Percentiles rank a stretch among this genome's conserved stretches.
Conservation (phyloP, 2,797 vertebrate genomes). For the Acipenser oxyrinchus region DNA sequence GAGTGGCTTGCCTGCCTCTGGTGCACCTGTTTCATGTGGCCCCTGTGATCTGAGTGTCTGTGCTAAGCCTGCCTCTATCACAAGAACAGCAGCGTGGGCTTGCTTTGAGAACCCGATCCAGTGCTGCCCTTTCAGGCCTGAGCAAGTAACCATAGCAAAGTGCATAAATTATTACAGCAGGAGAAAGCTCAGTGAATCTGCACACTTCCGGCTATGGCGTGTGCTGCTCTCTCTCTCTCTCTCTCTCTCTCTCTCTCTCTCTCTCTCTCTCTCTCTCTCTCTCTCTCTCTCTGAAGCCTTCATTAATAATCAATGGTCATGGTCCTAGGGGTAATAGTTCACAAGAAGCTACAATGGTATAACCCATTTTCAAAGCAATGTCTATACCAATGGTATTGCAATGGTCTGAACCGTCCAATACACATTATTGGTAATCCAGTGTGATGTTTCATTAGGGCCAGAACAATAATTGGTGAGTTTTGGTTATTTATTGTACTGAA, state of each 20-base stretch:
- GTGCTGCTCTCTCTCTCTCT: not conserved
- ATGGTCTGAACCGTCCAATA: too few species aligned
- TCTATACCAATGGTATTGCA: too few species aligned
- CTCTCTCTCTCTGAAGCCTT: too few species aligned
- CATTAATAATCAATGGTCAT: too few species aligned
- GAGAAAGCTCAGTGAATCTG: not conserved
- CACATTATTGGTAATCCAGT: too few species aligned
- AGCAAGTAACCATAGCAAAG: constrained; percentile 64
- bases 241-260: not conserved
- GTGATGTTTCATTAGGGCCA: too few species aligned
- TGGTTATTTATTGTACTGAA: too few species aligned
- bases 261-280: not conserved
- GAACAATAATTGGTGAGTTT: too few species aligned
- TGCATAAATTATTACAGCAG: constrained; percentile 56
- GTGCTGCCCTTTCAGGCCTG: constrained; percentile 56
- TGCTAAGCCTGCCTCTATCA: not conserved
- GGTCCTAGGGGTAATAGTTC: too few species aligned
- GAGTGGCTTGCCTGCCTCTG: not conserved
- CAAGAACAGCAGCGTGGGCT: constrained; percentile 1
- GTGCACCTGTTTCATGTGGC: not conserved
- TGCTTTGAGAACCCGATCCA: constrained; percentile 53
- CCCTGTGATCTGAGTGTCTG: constrained; percentile 5
- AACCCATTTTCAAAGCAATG: too few species aligned
- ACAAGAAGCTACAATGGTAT: too few species aligned
- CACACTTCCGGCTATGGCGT: too few species aligned